Evolutionary conservation across 2,888 invertebrate species (phyloP).

Genomic region (Laothoe populi): DNA sequence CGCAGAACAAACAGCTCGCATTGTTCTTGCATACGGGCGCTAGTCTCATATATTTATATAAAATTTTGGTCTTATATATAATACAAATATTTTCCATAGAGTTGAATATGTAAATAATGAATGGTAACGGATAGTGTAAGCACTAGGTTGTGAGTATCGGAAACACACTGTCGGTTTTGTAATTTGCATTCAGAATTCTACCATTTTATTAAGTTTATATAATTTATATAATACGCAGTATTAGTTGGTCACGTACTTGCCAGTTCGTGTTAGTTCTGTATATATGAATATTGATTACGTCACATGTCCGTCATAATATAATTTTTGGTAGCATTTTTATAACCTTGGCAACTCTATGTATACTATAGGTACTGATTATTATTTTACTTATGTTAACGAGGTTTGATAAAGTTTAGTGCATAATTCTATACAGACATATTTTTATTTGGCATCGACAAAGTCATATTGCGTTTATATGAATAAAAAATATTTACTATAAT

Average conservation of each 20-base stretch:
- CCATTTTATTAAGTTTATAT: constrained; percentile 55
- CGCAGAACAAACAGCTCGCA: too few relatives aligned
- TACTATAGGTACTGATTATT: constrained; percentile 45
- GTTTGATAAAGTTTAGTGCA: constrained; percentile 41
- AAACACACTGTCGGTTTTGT: constrained; percentile 27
- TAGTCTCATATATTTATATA: constrained; percentile 34
- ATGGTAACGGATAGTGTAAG: constrained; percentile 4
- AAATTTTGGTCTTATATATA: constrained; percentile 17
- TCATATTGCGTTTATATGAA: constrained; percentile 54
- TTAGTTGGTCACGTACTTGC: constrained; percentile 74
- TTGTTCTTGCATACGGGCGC: too few relatives aligned
- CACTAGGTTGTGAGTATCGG: constrained; percentile 25
- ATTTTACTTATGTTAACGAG: constrained; percentile 42
- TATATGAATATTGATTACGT: constrained; percentile 68
- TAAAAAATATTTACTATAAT: constrained; percentile 53
- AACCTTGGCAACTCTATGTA: constrained; percentile 44
- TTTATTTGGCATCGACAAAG: constrained; percentile 53
- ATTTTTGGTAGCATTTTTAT: constrained; percentile 36
- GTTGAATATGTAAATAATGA: constrained; percentile 12
- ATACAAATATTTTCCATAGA: constrained; percentile 17
- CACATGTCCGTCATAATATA: constrained; percentile 58
- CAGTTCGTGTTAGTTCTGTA: constrained; percentile 66
- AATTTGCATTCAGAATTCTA: constrained; percentile 34
- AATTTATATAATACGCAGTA: constrained; percentile 74
- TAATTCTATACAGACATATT: constrained; percentile 34